Evolutionary conservation across 2,888 invertebrate genomes (phyloP).

Genomic region (Ectemnius continuus): DNA sequence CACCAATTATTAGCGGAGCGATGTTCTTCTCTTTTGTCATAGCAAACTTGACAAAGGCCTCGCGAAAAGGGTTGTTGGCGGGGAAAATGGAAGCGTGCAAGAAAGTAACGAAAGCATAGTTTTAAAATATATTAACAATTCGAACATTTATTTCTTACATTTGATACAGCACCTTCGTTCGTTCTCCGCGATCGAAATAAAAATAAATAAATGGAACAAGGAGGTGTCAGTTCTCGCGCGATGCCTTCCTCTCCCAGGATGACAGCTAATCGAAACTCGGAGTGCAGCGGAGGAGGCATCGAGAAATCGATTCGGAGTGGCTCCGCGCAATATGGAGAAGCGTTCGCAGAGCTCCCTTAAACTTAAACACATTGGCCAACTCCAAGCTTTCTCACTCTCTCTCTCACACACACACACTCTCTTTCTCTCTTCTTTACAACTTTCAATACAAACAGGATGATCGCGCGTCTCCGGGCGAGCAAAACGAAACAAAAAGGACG

Average conservation of each 20-base stretch:
- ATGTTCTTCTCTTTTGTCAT: no score
- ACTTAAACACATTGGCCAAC: background rate
- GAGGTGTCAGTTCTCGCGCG: constrained; percentile 2
- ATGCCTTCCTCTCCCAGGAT: no score
- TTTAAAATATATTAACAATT: constrained; percentile 11
- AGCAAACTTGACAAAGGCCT: no score
- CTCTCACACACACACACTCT: background rate
- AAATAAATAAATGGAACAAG: constrained; percentile 7
- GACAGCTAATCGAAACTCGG: no score
- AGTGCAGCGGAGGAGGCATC: background rate
- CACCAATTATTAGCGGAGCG: no score
- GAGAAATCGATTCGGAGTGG: background rate
- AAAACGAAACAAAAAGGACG: constrained; percentile 8
- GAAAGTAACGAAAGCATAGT: background rate
- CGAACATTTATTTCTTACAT: constrained; percentile 13
- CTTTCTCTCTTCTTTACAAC: background rate
- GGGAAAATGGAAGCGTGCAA: no score
- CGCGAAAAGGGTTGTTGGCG: no score
- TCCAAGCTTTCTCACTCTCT: background rate
- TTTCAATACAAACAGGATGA: background rate
- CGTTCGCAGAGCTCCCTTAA: background rate
- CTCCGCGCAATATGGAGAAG: background rate
- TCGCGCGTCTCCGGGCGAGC: background rate
- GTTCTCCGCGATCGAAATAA: constrained; percentile 8
- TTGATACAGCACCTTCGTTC: constrained; percentile 4